Evolutionary conservation across 2,113 vertebrate genomes (phyloP), one percentile per base, ranked within the genome.

Genomic region (Dicaeum eximium): DNA sequence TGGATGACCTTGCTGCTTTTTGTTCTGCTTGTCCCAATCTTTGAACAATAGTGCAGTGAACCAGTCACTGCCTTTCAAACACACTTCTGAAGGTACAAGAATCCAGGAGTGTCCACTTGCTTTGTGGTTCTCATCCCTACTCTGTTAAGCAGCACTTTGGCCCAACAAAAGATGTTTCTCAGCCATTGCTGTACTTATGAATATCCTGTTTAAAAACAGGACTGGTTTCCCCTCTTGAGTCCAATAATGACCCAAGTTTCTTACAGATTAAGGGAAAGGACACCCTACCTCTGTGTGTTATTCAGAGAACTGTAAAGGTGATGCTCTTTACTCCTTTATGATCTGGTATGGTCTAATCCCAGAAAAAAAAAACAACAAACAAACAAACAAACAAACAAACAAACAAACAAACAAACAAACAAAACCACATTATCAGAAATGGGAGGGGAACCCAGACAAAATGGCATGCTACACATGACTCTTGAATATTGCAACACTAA

Each of bases 1-100:
- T 88, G 69, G 37, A 60, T 94, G 88, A 96, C 72, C 82, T 93
- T 60, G 75, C 44, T 7, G 10, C 51, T 92, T 86, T 88, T 80
- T 72, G 58, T 92, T 95, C 86, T 50, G 9, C 69, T 84, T 88
- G 81, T 85, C 93, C 83, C 94, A 95, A 93, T 95, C 85, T 92
- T 81, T 92, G 93, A 93, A 92, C 94, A 94, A 88, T 67, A 81
- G 69, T 86, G 80, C 96, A 94, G 77, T 90, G 94, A 96, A 75
- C n/a, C 80, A 95, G 79, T 64, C 51, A 48, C 69, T 78, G 72
- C 88, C 92, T 96, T 95, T 92, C 92, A 96, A 33, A 90, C 67
- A 83, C 64, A 53, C 37, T 92, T 96, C 82, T 88, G 88, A 88
- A 60, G 79, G 86, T 64, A n/a, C 40, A 93, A 24, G 79, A 83